Base-by-base conservation (phyloP, 2,113 vertebrate species). In the Tetrao urogallus region DNA sequence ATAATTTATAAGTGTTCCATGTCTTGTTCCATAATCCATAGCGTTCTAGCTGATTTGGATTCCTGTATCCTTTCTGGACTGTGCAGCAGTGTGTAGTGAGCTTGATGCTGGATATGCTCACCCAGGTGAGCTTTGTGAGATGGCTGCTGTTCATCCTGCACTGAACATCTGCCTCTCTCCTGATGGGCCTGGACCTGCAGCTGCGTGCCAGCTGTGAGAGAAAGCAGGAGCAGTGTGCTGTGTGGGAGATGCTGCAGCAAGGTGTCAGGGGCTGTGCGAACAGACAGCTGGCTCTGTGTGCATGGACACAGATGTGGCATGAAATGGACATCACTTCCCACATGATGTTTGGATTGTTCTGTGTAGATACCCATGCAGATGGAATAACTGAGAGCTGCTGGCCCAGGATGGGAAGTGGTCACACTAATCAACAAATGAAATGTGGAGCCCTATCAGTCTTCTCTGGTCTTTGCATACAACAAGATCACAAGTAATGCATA, bases 81-180 rank as follows among this genome's bases (percentile, higher is more conserved):
- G 19, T 12, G 19, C 0, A 0, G 16, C 40, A 66, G 22, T 28
- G 5, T 64, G 1, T 58, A n/a, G 58, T n/a, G 30, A 67, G 4
- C 11, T 58, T 45, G 2, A 42, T 30, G 58, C 65, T 65, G 3
- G 10, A 13, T 13, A 25, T 32, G 10, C 7, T 82, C 13, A 14
- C 56, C 42, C 43, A 28, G 30, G 38, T 12, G 67, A 76, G 34
- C 30, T 92, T 66, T 80, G 32, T 74, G 64, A 90, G 76, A 47
- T 30, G 27, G 16, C 60, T 92, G 40, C 48, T 66, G 25, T 58
- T 93, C 40, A 32, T 60, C 47, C 78, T 58, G 54, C 25, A 86
- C 5, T 30, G n/a, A 65, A 52, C 57, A 43, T 20, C 54, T 82
- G 22, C 27, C 36, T 88, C 28, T 65, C 5, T 34, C 20, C 36